phyloP scores from a whole-genome alignment of 2,888 invertebrate genomes.

The Tenthredo livida region DNA sequence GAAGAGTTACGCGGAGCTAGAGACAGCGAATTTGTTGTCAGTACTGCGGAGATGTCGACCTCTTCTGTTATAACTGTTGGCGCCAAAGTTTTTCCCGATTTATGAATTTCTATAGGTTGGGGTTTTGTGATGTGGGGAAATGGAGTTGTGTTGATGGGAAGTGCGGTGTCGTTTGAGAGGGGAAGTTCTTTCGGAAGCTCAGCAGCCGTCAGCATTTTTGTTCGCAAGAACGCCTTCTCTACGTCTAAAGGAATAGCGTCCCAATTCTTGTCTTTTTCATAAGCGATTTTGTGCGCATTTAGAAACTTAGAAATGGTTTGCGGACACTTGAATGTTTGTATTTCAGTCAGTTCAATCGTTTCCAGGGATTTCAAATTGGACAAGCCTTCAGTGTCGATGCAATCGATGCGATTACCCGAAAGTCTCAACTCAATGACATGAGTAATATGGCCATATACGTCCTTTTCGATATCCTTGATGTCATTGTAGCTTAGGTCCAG shows the following conservation, averaged over 20 bases:
- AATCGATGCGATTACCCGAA: slow-evolving; percentile 72
- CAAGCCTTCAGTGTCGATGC: slow-evolving; percentile 67
- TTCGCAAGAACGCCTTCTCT: background rate
- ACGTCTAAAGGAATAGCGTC: background rate
- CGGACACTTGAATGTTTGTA: slow-evolving; percentile 71
- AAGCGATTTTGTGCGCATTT: slow-evolving; percentile 62
- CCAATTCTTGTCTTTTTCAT: slow-evolving; percentile 71
- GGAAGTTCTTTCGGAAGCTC: background rate
- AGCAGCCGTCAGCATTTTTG: background rate
- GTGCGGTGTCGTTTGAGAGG: background rate
- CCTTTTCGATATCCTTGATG: slow-evolving; percentile 70
- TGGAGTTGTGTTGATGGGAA: background rate
- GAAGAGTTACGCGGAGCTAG: background rate
- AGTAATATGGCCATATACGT: slow-evolving; percentile 67
- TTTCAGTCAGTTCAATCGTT: slow-evolving; percentile 70
- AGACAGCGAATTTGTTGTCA: background rate
- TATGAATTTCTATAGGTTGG: background rate
- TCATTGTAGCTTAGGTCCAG: slow-evolving; percentile 73
- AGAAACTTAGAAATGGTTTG: slow-evolving; percentile 67
- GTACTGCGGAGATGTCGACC: background rate
- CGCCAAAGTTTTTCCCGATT: background rate
- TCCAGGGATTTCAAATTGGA: slow-evolving; percentile 64
- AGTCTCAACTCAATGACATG: slow-evolving; percentile 71
- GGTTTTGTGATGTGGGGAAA: background rate
- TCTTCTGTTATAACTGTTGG: slow-evolving; percentile 2